These are phyloP conservation scores for Corvus hawaiiensis DNA, from an alignment of 2,113 vertebrate species.

Conservation along the genomic window DNA sequence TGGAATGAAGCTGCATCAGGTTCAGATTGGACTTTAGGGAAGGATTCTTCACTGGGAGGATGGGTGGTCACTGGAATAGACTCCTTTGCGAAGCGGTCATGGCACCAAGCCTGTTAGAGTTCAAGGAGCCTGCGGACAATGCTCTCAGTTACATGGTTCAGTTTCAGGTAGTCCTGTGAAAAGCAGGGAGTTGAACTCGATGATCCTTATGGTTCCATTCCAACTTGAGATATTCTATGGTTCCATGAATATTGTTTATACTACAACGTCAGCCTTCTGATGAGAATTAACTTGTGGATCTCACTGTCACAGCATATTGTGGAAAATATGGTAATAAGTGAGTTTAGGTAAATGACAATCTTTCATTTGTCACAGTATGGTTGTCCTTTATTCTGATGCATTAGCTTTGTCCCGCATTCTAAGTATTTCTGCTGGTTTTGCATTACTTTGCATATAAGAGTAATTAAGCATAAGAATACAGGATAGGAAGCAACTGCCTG, in stretches of 20 bases:
- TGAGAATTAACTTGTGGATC: background rate
- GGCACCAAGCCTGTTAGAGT: background rate
- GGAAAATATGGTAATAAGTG: background rate
- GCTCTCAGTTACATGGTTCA: background rate
- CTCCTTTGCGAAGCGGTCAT: background rate
- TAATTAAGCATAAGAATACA: background rate
- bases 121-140: rapidly evolving
- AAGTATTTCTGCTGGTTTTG: background rate
- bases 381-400: background rate
- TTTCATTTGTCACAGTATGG: background rate
- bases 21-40: background rate
- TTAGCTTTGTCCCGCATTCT: background rate
- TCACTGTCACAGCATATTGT: background rate
- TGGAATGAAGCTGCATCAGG: background rate
- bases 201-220: background rate
- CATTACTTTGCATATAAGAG: background rate
- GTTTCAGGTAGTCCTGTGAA: background rate
- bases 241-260: background rate
- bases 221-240: background rate
- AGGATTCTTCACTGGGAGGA: background rate
- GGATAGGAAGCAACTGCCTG: background rate
- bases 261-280: background rate
- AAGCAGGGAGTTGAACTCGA: background rate
- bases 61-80: background rate
- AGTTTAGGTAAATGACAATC: background rate